These are phyloP conservation scores for Drosophila arawakana DNA, from an alignment of 1,140 invertebrate genomes.

Conservation along the genomic window DNA sequence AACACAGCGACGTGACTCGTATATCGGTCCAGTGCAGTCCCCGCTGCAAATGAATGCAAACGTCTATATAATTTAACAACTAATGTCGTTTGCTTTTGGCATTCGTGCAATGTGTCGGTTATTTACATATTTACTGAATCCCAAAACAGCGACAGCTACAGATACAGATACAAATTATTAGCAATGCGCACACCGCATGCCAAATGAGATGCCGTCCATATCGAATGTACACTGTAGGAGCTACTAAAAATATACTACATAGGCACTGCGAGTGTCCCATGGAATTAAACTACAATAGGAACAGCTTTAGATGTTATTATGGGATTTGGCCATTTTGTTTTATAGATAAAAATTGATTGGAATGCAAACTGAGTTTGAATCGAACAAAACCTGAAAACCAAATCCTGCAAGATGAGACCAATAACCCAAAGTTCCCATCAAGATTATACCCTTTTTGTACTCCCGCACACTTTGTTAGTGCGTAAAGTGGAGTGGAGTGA, in stretches of 20 bases:
- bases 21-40: constrained; percentile 17
- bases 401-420: background rate
- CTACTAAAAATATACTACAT: constrained; percentile 5
- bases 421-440: constrained; percentile 7
- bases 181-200: constrained; percentile 41
- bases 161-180: constrained; percentile 39
- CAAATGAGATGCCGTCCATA: constrained; percentile 42
- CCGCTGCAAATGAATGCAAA: constrained; percentile 57
- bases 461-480: background rate
- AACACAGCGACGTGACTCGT: constrained; percentile 35
- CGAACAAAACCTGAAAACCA: background rate
- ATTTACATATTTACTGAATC: constrained; percentile 8
- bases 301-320: constrained; percentile 15
- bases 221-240: background rate
- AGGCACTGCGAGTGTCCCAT: background rate
- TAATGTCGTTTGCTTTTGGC: constrained; percentile 34
- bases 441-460: constrained; percentile 8
- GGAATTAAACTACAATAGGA: constrained; percentile 4
- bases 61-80: constrained; percentile 64
- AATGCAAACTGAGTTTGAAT: constrained; percentile 5
- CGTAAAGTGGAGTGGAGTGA: no score
- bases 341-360: constrained; percentile 10
- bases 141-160: constrained; percentile 20
- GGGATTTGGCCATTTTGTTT: constrained; percentile 9
- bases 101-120: constrained; percentile 41